Base-by-base conservation (phyloP, 1,140 invertebrate genomes). In the Ganaspis sp. region DNA sequence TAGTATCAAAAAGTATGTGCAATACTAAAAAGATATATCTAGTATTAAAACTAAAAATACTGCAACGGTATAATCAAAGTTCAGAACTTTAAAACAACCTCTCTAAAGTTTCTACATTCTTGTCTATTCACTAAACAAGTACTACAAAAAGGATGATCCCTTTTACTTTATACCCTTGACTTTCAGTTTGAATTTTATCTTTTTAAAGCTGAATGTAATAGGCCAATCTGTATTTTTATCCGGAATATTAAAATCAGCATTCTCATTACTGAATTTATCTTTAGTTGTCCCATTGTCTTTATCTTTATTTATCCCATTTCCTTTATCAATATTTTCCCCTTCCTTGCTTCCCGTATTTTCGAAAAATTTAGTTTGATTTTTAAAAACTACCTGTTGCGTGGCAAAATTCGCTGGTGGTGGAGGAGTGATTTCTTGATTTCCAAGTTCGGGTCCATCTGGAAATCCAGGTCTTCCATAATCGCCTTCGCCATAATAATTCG, bases 391-490 rank as follows among this genome's bases (percentile, higher is more conserved):
- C 58, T 64, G 58, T n/a, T 64, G 58, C 0, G 58, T 64, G 26
- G 58, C 58, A 29, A 64, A n/a, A 64, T 64, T 26, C n/a, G 23
- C 4, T 0, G 23, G 26, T 0, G 58, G 2, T 29, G 23, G 58
- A 15, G 21, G 23, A 6, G 58, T n/a, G n/a, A 11, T 29, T 0
- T 64, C 58, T 64, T 64, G 58, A 64, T 26, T 29, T n/a, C 26
- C 58, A 15, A 64, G 26, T n/a, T 64, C 54, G 29, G 11, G 23
- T 15, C 9, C 23, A 15, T 64, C 58, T 29, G 11, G 4, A 26
- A 29, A 64, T n/a, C 23, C 23, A 15, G 58, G 58, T 8, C 58
- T 64, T 34, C 58, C 58, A 64, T 64, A 64, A 29, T 64, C 58
- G 23, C 12, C 15, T 0, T 64, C 58, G 4, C 58, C 58, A 12